A percentile compares a stretch with the other conserved stretches of the same genome.
These are phyloP conservation scores for Netta rufina DNA, from an alignment of 2,797 vertebrate species.

Conservation along the genomic window DNA sequence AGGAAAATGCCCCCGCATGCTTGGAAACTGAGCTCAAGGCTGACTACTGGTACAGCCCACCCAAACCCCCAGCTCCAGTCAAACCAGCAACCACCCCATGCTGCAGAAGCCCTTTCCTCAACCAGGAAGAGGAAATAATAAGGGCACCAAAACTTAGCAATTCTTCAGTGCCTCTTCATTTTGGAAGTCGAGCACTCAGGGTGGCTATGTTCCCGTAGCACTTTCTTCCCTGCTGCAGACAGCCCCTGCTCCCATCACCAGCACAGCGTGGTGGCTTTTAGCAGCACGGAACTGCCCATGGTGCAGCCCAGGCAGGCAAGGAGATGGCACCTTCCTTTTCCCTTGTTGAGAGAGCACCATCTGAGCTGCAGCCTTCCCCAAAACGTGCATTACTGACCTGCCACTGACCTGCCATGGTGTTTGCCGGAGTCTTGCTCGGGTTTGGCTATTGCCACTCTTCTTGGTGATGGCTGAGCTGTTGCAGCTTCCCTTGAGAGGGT, in stretches of 20 bases:
- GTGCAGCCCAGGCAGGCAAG: not conserved
- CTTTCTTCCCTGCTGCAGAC: not conserved
- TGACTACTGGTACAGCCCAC: not conserved
- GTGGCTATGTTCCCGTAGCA: not conserved
- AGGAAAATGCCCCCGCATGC: not conserved
- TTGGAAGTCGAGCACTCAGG: not conserved
- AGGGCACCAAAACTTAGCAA: not conserved
- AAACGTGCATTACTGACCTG: not conserved
- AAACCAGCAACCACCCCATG: not conserved
- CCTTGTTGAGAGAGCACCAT: not conserved
- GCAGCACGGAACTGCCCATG: not conserved
- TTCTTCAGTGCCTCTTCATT: not conserved
- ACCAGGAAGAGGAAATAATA: not conserved
- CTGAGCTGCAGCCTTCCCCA: not conserved
- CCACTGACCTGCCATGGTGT: constrained; percentile 74
- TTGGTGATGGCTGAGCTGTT: constrained; percentile 61
- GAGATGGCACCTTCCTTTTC: not conserved
- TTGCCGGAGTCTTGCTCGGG: constrained; percentile 77
- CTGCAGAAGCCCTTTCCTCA: not conserved
- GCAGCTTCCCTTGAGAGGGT: not conserved
- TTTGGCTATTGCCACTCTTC: constrained; percentile 75
- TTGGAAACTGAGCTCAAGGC: not conserved
- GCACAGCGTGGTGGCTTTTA: not conserved
- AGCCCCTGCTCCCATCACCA: not conserved
- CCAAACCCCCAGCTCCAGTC: not conserved